phyloP scores from a whole-genome alignment of 2,888 invertebrate genomes.

The Acanthococcus lagerstroemiae region DNA sequence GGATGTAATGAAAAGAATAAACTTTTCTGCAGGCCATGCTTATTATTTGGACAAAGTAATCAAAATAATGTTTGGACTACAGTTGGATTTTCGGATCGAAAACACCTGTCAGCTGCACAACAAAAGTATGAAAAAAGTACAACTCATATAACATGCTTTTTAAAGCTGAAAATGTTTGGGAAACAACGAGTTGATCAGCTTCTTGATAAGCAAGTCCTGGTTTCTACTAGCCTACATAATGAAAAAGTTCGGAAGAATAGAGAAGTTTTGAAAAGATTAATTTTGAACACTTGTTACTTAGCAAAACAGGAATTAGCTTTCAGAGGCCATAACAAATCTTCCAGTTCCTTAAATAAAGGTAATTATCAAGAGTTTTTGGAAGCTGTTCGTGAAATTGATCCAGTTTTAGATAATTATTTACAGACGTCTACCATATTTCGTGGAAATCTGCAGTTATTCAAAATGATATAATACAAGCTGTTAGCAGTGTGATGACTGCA shows the following conservation, averaged over 20 bases:
- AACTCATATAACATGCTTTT: background rate
- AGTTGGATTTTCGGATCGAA: too few species aligned
- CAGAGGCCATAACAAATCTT: background rate
- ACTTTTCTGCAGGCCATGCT: too few species aligned
- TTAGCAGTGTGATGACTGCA: conserved; percentile 33
- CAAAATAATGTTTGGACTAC: too few species aligned
- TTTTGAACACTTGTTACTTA: too few species aligned
- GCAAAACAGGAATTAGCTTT: background rate
- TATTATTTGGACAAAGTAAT: too few species aligned
- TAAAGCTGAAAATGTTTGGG: background rate
- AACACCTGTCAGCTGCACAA: too few species aligned
- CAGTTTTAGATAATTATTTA: conserved; percentile 33
- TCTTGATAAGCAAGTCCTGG: background rate
- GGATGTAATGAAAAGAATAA: too few species aligned
- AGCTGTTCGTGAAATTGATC: background rate
- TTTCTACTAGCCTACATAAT: background rate
- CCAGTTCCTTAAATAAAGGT: background rate
- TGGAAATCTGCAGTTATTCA: conserved; percentile 37
- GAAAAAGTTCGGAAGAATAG: background rate
- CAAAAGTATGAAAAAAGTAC: too few species aligned
- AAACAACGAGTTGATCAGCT: background rate
- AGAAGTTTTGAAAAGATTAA: background rate
- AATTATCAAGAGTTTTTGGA: background rate
- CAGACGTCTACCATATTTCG: conserved; percentile 36
- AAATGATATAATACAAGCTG: conserved; percentile 37